phyloP scores from a whole-genome alignment of 1,140 invertebrate species.

The Bathynomus jamesi region DNA sequence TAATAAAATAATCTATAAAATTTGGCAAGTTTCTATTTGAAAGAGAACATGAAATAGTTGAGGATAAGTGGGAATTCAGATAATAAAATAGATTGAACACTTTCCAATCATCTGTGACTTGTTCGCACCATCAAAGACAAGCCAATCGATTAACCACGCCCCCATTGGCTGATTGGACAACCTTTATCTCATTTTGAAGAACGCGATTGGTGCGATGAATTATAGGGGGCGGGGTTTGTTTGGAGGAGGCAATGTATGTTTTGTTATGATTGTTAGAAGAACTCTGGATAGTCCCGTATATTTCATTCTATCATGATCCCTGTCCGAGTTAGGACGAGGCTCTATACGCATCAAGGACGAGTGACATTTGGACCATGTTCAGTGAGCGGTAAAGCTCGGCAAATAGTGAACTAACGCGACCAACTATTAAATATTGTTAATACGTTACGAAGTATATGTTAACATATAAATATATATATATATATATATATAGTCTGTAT shows the following conservation, averaged over 20 bases:
- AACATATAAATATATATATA: too few relatives aligned
- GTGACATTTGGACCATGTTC: too few relatives aligned
- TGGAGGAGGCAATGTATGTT: too few relatives aligned
- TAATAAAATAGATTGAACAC: neutral
- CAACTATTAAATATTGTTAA: too few relatives aligned
- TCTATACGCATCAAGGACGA: too few relatives aligned
- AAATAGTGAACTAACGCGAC: too few relatives aligned
- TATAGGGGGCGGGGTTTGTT: neutral
- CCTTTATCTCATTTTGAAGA: neutral
- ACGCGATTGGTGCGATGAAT: neutral
- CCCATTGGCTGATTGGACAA: neutral
- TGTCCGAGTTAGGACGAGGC: neutral
- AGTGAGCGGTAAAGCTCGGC: too few relatives aligned
- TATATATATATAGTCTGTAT: too few relatives aligned
- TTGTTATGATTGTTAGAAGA: neutral
- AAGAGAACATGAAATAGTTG: neutral
- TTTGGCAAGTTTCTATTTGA: neutral
- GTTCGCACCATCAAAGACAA: neutral
- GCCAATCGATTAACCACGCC: neutral
- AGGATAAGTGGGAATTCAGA: neutral
- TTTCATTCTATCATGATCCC: neutral
- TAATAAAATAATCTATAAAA: slow-evolving; percentile 2
- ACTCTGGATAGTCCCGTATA: neutral
- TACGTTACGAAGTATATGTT: too few relatives aligned
- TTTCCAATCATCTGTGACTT: slow-evolving; percentile 1